These are phyloP conservation scores for Pseudopodoces humilis DNA, from an alignment of 2,113 vertebrate species.

Conservation along the genomic window DNA sequence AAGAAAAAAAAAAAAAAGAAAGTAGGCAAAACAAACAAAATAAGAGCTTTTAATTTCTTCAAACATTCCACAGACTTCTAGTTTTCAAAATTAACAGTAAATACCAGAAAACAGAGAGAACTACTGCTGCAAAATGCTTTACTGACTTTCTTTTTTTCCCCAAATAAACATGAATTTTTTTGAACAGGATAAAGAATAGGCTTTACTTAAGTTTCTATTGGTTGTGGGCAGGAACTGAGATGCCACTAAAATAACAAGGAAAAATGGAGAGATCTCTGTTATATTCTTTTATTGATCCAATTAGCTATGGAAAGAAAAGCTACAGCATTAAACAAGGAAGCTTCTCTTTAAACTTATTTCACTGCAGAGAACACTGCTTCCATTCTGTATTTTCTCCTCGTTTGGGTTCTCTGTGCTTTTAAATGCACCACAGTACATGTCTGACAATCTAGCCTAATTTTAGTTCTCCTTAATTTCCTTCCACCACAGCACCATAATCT, in stretches of 20 bases:
- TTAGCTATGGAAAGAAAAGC: background rate
- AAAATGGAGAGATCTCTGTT: background rate
- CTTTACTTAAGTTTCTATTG: background rate
- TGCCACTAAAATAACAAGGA: background rate
- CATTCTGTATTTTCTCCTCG: background rate
- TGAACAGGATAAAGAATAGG: background rate
- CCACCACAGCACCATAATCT: background rate
- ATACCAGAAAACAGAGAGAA: background rate
- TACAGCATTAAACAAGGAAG: background rate
- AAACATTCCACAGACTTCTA: background rate
- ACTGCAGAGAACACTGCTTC: background rate
- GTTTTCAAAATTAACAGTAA: background rate
- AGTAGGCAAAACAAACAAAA: background rate
- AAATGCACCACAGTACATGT: background rate
- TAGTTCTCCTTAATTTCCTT: background rate
- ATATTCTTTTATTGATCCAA: background rate
- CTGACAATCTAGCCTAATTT: background rate
- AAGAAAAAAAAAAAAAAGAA: background rate
- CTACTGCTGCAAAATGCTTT: background rate
- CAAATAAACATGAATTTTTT: background rate
- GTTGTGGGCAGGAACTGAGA: background rate
- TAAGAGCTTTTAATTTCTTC: background rate
- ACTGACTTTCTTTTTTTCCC: too few relatives aligned
- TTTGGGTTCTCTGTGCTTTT: background rate
- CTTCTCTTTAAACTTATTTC: background rate